These are phyloP conservation scores for Arnoldichthys spilopterus DNA, from an alignment of 2,797 vertebrate species.

Conservation along the genomic window DNA sequence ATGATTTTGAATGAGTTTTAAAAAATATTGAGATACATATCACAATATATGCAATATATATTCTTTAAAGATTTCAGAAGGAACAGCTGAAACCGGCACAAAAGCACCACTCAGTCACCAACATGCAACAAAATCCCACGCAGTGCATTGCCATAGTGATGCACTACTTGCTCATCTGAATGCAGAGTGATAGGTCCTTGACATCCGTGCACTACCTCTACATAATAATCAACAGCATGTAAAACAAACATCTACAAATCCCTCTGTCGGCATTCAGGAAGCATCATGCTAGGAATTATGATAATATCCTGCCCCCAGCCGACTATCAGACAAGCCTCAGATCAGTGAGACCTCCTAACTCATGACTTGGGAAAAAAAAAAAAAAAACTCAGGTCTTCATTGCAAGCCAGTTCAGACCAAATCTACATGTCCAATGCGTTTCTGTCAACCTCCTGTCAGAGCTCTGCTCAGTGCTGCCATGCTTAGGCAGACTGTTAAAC, in stretches of 20 bases:
- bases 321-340: background rate
- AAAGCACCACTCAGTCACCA: background rate
- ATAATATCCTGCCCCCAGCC: background rate
- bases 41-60: background rate
- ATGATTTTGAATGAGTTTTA: too few relatives aligned
- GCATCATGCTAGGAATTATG: constrained; percentile 3
- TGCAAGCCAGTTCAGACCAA: background rate
- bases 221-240: constrained; percentile 9
- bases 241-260: constrained; percentile 22
- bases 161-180: background rate
- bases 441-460: constrained; percentile 21
- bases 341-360: constrained; percentile 2
- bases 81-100: background rate
- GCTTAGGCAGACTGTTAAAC: constrained; percentile 51
- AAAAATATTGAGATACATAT: too few relatives aligned
- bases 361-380: background rate
- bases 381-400: constrained; percentile 27
- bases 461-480: constrained; percentile 10
- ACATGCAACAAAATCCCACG: background rate
- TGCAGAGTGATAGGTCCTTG: constrained; percentile 2
- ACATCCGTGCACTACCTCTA: constrained; percentile 13
- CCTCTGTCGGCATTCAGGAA: background rate
- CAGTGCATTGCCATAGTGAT: background rate
- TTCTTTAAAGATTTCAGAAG: background rate
- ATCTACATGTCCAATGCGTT: constrained; percentile 9